A percentile compares a stretch with the other conserved stretches of the same genome.
These are phyloP conservation scores for Periphyllus acericola DNA, from an alignment of 2,888 invertebrate species.

Conservation along the genomic window DNA sequence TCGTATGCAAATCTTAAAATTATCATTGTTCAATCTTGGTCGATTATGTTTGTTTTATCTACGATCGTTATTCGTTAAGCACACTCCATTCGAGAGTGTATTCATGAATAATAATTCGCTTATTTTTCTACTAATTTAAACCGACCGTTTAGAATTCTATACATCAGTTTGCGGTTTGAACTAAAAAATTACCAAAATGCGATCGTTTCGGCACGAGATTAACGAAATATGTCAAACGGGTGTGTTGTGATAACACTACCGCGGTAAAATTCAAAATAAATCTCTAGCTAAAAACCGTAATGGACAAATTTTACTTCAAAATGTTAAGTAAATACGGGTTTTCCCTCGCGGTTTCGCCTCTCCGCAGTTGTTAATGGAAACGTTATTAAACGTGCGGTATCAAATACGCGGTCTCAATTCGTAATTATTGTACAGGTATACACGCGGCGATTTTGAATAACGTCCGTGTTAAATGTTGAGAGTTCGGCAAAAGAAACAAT, in stretches of 20 bases:
- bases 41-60: not conserved
- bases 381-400: no score
- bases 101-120: not conserved
- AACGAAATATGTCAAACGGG: not conserved
- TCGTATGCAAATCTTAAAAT: not conserved
- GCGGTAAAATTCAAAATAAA: not conserved
- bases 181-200: not conserved
- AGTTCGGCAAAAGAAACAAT: no score
- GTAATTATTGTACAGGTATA: no score
- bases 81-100: not conserved
- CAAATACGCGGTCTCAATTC: no score
- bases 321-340: not conserved
- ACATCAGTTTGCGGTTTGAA: not conserved
- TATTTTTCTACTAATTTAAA: not conserved
- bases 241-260: not conserved
- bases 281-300: not conserved
- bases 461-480: no score
- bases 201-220: slow-evolving; percentile 21
- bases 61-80: not conserved
- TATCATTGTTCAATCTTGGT: not conserved
- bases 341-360: not conserved
- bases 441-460: no score
- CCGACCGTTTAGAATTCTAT: not conserved
- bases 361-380: no score
- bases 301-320: not conserved